Conservation (phyloP, 2,113 vertebrate species). For the Prietella phreatophila region DNA sequence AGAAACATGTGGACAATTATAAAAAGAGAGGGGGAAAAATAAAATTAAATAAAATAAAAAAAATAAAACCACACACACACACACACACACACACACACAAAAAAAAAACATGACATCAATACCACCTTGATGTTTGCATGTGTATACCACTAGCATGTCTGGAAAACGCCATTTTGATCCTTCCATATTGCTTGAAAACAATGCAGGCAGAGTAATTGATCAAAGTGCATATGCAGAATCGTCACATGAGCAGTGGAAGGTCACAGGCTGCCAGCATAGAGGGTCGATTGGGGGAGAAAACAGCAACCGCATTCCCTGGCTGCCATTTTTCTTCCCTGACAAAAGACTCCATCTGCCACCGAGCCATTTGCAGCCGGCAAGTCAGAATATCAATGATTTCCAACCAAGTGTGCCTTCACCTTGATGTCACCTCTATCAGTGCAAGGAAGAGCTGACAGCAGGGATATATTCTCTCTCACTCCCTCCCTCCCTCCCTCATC, state of each 20-base stretch:
- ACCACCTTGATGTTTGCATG: neutral
- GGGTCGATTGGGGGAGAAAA: conserved; percentile 64
- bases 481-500: conserved; percentile 43
- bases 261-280: conserved; percentile 76
- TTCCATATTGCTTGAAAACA: conserved; percentile 71
- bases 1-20: neutral
- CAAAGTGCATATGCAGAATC: conserved; percentile 71
- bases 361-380: conserved; percentile 87
- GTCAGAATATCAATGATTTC: conserved; percentile 98
- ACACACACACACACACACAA: too few relatives aligned
- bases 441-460: conserved; percentile 75
- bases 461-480: conserved; percentile 54
- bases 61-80: neutral
- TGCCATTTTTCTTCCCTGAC: conserved; percentile 96
- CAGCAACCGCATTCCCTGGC: conserved; percentile 76
- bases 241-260: conserved; percentile 75
- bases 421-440: conserved; percentile 84
- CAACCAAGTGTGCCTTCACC: conserved; percentile 84
- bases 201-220: conserved; percentile 77
- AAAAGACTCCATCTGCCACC: conserved; percentile 97
- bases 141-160: conserved; percentile 28
- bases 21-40: too few relatives aligned
- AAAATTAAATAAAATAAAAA: too few relatives aligned
- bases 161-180: conserved; percentile 67
- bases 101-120: neutral